Evolutionary conservation across 1,140 invertebrate genomes (phyloP), one percentile per base, ranked within the genome.

Genomic region (Agrilus planipennis): DNA sequence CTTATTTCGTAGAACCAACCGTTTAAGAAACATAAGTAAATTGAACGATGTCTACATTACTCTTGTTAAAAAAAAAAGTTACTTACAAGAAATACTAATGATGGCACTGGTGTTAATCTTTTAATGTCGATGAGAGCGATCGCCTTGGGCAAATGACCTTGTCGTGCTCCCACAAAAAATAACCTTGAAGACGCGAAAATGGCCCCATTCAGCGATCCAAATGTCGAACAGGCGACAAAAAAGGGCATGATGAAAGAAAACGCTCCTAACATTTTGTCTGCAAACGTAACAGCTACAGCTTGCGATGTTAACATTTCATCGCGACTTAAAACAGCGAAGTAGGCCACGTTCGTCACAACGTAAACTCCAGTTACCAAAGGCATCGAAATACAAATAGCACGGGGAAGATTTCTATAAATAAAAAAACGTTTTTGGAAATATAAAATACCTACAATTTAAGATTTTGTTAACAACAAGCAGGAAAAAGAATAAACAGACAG

Each of bases 261-360:
- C 1, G 65, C 61, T 1, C 84, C 83, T 2, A 91, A 65, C 56
- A 89, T 71, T 62, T 82, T 81, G 42, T 87, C 76, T 0, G 84
- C 86, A 59, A 91, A 90, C 4, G 85, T 88, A 54, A 96, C 87
- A 46, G 91, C 92, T 12, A 96, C 90, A 5, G 91, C 91, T 51
- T 84, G 71, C 0, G 90, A 93, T 0, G 80, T 65, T 1, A 84
- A 59, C 49, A 93, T 81, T 54, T 87, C 86, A 35, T 74, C 72
- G 22, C 79, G 76, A 4, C 79, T 76, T 1, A 96, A 68, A 4
- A 94, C 88, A 14, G 82, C 79, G 55, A 94, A 87, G 63, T 92
- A 95, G 11, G 90, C 86, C 15, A 94, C 59, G 60, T 95, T 95
- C 1, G 89, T 85, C 4, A 94, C 61, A 11, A 89, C 78, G 58